Conservation (phyloP, 2,888 invertebrate species). For the Vanessa cardui region DNA sequence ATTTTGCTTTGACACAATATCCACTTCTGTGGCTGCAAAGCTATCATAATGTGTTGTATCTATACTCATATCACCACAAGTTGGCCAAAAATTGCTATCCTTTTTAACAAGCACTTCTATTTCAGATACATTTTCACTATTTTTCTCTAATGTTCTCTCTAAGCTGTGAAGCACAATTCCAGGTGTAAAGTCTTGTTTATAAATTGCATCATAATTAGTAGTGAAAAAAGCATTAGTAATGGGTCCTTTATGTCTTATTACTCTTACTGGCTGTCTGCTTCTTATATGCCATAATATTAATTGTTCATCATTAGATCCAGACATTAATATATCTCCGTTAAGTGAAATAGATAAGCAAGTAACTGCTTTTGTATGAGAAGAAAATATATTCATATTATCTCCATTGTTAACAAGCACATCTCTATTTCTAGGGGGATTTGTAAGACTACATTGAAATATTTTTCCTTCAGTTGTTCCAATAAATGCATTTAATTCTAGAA, state of each 20-base stretch:
- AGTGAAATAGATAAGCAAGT: conserved; percentile 88
- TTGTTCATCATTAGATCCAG: conserved; percentile 88
- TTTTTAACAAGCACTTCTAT: conserved; percentile 68
- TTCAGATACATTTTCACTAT: conserved; percentile 71
- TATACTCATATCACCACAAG: conserved; percentile 29
- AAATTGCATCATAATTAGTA: conserved; percentile 83
- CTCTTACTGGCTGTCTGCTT: conserved; percentile 88
- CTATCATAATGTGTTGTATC: conserved; percentile 44
- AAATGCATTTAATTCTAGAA: conserved; percentile 87
- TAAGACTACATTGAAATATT: conserved; percentile 86
- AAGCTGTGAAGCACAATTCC: conserved; percentile 83
- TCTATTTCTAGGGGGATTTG: conserved; percentile 85
- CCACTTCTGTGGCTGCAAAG: conserved; percentile 50
- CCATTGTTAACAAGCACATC: conserved; percentile 85
- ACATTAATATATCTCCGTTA: conserved; percentile 87
- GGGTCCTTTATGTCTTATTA: conserved; percentile 87
- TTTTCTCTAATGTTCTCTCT: conserved; percentile 84
- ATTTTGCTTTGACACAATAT: conserved; percentile 55
- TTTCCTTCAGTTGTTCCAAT: conserved; percentile 88
- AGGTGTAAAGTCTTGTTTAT: conserved; percentile 82
- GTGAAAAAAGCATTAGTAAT: conserved; percentile 88
- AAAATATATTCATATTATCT: conserved; percentile 77
- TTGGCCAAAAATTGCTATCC: conserved; percentile 72
- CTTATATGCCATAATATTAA: conserved; percentile 92
- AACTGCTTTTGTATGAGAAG: conserved; percentile 87